A percentile compares a stretch with the other conserved stretches of the same genome.
phyloP scores from a whole-genome alignment of 2,113 vertebrate species.

The Leptosomus discolor region DNA sequence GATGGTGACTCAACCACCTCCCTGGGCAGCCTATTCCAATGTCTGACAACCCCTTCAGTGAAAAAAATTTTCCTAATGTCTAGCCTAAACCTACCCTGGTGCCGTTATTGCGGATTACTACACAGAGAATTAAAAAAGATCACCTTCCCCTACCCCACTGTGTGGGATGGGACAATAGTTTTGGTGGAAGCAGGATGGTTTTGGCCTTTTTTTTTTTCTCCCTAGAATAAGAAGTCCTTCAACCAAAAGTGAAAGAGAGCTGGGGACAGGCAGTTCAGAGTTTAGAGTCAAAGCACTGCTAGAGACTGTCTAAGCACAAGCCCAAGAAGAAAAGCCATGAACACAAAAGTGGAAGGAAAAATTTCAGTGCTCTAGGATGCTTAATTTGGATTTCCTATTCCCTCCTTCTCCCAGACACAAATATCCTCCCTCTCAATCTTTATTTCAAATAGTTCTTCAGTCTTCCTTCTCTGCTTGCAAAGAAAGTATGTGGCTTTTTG shows the following conservation, averaged over 20 bases:
- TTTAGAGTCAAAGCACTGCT: neutral
- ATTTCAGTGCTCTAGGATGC: neutral
- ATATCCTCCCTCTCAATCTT: neutral
- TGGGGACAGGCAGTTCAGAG: neutral
- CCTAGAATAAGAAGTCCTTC: neutral
- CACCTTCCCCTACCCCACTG: too few species aligned
- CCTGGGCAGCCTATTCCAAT: too few species aligned
- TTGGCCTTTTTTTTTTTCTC: neutral
- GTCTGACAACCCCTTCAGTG: too few species aligned
- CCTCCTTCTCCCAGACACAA: neutral
- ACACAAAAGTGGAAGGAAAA: neutral
- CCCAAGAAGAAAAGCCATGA: neutral
- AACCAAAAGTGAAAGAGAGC: neutral
- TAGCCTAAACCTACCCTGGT: too few species aligned
- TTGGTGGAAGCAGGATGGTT: fast-evolving
- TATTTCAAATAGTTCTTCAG: neutral
- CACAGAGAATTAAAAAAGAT: too few species aligned
- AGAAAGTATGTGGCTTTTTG: neutral
- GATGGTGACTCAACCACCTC: too few species aligned
- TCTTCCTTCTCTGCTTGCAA: neutral
- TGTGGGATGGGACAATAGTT: too few species aligned
- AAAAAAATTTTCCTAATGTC: too few species aligned
- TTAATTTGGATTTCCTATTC: neutral
- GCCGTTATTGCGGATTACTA: too few species aligned
- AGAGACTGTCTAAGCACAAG: neutral